Percentiles rank a stretch among this genome's conserved stretches.
phyloP scores from a whole-genome alignment of 2,113 vertebrate species.

The Ceratotherium simum region DNA sequence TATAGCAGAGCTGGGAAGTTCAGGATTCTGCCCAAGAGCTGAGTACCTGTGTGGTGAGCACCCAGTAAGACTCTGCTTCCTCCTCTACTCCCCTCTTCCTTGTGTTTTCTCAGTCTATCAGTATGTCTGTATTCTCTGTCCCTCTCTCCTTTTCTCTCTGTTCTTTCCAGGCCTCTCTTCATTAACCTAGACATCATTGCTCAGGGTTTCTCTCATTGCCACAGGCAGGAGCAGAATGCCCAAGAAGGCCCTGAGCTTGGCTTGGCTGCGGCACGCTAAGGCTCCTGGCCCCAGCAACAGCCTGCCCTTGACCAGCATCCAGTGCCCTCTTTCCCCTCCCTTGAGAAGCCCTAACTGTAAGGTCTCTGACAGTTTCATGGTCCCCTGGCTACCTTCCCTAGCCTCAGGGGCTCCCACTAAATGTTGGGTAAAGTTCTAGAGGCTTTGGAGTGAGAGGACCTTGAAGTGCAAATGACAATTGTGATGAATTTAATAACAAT shows the following conservation, averaged over 20 bases:
- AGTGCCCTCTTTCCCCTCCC: background rate
- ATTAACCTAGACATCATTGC: constrained; percentile 31
- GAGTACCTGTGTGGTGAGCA: background rate
- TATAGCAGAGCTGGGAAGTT: constrained; percentile 26
- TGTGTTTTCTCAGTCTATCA: background rate
- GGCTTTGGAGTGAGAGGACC: constrained; percentile 68
- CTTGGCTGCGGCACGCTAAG: background rate
- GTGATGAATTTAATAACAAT: constrained; percentile 75
- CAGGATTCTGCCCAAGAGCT: background rate
- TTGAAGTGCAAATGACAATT: constrained; percentile 79
- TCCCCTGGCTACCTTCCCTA: constrained; percentile 10
- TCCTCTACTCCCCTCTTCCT: background rate
- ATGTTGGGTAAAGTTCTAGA: constrained; percentile 64
- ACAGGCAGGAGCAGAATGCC: background rate
- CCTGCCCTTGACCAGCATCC: constrained; percentile 47
- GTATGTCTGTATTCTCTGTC: background rate
- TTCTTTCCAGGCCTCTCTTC: background rate
- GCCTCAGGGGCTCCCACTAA: constrained; percentile 53
- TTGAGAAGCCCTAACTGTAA: constrained; percentile 45
- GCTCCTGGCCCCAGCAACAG: background rate
- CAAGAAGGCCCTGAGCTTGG: constrained; percentile 21
- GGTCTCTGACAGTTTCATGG: constrained; percentile 21
- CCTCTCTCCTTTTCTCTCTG: background rate
- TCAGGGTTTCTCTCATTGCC: constrained; percentile 19
- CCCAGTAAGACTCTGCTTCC: background rate